Evolutionary conservation across 2,113 vertebrate genomes (phyloP).

Genomic region (Paramormyrops kingsleyae): DNA sequence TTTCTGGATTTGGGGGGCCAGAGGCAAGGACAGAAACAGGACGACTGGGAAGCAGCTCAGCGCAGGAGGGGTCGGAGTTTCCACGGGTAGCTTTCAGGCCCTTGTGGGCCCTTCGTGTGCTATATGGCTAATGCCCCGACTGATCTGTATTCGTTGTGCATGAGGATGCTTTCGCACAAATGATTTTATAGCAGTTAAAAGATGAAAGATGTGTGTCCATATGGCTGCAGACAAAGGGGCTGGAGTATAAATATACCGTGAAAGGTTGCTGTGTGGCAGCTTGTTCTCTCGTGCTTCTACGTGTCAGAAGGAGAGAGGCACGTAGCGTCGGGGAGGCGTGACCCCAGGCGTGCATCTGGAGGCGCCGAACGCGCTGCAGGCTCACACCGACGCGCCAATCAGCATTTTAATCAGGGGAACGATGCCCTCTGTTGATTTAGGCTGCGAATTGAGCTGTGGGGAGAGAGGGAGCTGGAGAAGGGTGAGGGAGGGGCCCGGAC

Average conservation of each 20-base stretch:
- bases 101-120: not conserved
- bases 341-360: not conserved
- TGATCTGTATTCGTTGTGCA: not conserved
- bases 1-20: not conserved
- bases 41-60: not conserved
- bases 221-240: not conserved
- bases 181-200: not conserved
- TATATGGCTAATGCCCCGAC: not conserved
- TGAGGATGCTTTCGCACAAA: not conserved
- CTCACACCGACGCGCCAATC: not conserved
- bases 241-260: not conserved
- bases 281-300: not conserved
- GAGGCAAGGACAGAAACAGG: not conserved
- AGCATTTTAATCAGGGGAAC: conserved; percentile 1
- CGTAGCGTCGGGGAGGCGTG: not conserved
- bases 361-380: not conserved
- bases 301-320: not conserved
- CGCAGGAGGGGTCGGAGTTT: not conserved
- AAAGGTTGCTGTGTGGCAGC: not conserved
- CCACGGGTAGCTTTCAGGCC: not conserved
- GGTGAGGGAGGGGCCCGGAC: not conserved
- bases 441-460: conserved; percentile 4
- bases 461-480: not conserved
- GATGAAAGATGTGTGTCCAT: not conserved
- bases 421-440: conserved; percentile 10